Evolutionary conservation across 2,797 vertebrate genomes (phyloP), one percentile per base, ranked within the genome.

Genomic region (Cirrhinus molitorella): DNA sequence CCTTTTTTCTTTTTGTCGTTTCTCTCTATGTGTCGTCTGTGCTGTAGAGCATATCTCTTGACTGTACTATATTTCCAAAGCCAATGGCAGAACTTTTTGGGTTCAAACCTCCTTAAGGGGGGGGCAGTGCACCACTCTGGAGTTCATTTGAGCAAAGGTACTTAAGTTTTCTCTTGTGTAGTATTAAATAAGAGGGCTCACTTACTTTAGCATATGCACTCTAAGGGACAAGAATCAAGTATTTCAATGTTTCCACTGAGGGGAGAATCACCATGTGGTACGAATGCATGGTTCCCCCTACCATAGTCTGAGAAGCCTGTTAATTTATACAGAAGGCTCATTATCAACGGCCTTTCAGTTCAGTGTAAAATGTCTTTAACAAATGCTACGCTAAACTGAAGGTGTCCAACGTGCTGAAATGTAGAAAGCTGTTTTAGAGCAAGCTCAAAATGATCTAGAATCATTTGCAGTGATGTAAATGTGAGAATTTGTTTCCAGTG

Each of bases 41-140:
- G 89, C 87, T 91, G 89, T 91, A 88, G 91, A 91, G 85, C 91
- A 85, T 90, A 68, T 91, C 89, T 88, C 89, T 91, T 88, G 90
- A 89, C 80, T 90, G 89, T 92, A 90, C 88, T 92, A 91, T 87
- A 89, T 91, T 91, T 86, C 90, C 91, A 92, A 89, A 86, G 85
- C 87, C 80, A 91, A 91, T 92, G 92, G 88, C 90, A 88, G 90
- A 91, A 90, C 92, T 90, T 91, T 88, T 91, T 92, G 91, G 89
- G 90, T 91, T 92, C 91, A 92, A 88, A 92, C 88, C 91, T 89
- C 89, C 88, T 81, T 89, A 88, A 90, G 87, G 89, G 89, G 81
- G 67, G 86, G 91, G 87, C 88, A 78, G 83, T 87, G 86, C 88
- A 86, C 79, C 88, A 90, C 88, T 87, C 87, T 90, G 89, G 89